Conservation (phyloP, 2,113 vertebrate species). For the Nannospalax galili region DNA sequence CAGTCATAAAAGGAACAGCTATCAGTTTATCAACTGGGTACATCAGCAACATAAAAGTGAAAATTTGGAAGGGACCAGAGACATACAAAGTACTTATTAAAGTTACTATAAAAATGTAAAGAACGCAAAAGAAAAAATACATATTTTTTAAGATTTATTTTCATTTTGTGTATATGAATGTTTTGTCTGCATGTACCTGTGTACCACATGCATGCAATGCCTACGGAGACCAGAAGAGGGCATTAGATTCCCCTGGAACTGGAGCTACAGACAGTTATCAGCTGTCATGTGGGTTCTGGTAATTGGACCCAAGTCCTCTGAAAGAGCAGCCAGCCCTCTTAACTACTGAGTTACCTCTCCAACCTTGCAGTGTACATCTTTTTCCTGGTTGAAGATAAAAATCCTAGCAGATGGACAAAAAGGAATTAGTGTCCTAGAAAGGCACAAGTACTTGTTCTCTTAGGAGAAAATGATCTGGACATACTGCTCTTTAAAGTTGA, state of each 20-base stretch:
- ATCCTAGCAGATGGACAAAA: constrained; percentile 31
- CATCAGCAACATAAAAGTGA: not conserved
- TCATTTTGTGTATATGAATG: no score
- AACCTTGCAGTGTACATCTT: not conserved
- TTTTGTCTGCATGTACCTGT: no score
- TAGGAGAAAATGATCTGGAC: not conserved
- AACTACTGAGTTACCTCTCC: no score
- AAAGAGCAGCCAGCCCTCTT: no score
- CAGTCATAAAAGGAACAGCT: constrained; percentile 4
- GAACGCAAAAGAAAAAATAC: not conserved
- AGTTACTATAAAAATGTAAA: constrained; percentile 37
- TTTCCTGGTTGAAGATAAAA: constrained; percentile 48
- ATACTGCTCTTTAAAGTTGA: constrained; percentile 3
- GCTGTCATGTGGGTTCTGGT: no score
- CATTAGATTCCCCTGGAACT: no score
- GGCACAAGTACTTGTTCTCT: not conserved
- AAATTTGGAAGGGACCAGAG: constrained; percentile 19
- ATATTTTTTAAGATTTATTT: no score
- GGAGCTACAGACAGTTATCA: no score
- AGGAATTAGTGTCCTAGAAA: constrained; percentile 33
- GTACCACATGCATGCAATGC: no score
- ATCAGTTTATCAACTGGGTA: constrained; percentile 3
- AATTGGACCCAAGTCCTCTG: no score
- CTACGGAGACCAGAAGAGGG: no score
- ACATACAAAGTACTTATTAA: constrained; percentile 27